Evolutionary conservation across 1,140 invertebrate species (phyloP), one percentile per base, ranked within the genome.

Genomic region (Andrena cerasifolii): DNA sequence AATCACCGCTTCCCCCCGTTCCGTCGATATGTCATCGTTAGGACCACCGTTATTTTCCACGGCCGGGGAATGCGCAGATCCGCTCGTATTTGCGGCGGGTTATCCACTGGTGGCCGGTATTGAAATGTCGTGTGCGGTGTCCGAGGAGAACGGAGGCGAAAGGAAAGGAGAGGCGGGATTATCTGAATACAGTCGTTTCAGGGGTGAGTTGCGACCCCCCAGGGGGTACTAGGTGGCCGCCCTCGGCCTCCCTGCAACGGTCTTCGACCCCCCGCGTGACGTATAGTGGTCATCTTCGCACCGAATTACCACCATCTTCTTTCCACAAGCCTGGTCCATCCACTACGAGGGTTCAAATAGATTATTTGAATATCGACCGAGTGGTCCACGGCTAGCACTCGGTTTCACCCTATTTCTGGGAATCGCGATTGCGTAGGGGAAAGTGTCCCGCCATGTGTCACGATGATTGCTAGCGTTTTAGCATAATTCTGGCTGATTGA

Each of bases 141-240:
- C 56, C 56, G 72, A 70, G 70, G 59, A 67, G 49, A 26, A 33
- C 40, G 40, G 10, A 56, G 36, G 10, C 31, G 73, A 49, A 49
- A 26, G 36, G 72, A 54, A 65, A 73, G 68, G 75, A 78, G 80
- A 88, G 86, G 87, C 88, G 58, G 90, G 89, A 92, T 92, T 92
- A 93, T 93, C 91, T 90, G 90, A 92, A 91, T 92, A 90, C 88
- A 86, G 87, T 89, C 88, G 86, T 88, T 87, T 78, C 77, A 76
- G 79, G 87, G 85, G 85, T 92, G 88, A 92, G 87, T 91, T 90
- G 90, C 84, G 84, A 84, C 85, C 83, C 91, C 89, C 91, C 79
- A 88, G 91, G 86, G 90, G 88, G 88, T 86, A 89, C 75, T 91
- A 88, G 86, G 80, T 86, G 86, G 82, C 75, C 82, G 72, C 84